Conservation (phyloP, 2,113 vertebrate genomes). For the Xenus cinereus region DNA sequence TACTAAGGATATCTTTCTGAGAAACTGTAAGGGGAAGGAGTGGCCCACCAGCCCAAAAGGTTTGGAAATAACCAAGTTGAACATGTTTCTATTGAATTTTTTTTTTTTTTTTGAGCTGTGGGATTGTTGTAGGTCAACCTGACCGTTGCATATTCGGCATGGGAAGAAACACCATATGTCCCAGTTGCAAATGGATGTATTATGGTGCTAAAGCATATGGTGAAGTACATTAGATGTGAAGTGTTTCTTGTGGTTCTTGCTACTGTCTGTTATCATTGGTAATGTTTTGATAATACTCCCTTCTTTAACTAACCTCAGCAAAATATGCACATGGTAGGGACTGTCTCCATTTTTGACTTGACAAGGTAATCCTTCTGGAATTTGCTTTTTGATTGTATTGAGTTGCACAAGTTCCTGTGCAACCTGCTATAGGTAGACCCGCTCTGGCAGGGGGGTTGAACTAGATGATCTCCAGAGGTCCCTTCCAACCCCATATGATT, state of each 20-base stretch:
- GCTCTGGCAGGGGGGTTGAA: too few species aligned
- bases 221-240: neutral
- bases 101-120: neutral
- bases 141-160: neutral
- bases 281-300: neutral
- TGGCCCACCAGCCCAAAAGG: neutral
- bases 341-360: neutral
- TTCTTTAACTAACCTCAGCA: neutral
- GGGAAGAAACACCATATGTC: rapidly evolving
- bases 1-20: neutral
- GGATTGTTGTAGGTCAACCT: neutral
- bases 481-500: too few species aligned
- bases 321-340: neutral
- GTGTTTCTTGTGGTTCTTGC: neutral
- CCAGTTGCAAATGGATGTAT: neutral
- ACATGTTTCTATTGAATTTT: neutral
- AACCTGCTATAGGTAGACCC: too few species aligned
- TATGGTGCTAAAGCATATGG: neutral
- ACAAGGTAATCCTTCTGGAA: neutral
- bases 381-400: neutral
- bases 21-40: neutral
- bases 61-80: neutral
- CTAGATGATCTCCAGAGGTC: too few species aligned
- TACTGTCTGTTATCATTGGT: neutral
- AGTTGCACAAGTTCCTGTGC: neutral